Evolutionary conservation across 2,113 vertebrate genomes (phyloP), one percentile per base, ranked within the genome.

Genomic region (Athene noctua): DNA sequence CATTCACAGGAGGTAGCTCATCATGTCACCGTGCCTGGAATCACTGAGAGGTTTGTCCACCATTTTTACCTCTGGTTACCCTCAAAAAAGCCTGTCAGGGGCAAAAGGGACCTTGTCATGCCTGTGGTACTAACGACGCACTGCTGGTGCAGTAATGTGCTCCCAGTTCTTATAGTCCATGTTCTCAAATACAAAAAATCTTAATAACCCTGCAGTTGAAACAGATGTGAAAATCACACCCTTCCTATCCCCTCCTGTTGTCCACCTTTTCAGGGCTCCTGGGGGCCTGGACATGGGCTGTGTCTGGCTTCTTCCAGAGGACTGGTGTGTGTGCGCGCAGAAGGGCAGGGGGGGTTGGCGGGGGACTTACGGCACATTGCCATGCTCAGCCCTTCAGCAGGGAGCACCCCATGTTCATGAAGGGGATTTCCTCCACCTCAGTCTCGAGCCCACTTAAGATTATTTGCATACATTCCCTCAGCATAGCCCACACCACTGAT

Each of bases 281-380:
- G 68, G 16, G 6, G 18, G 47, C 14, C 17, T 30, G 40, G 78
- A 25, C 4, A 34, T 4, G 3, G 61, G 19, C 36, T 68, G n/a
- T 10, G 26, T 9, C 30, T 1, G 1, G 18, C n/a, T 44, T 54
- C 17, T 22, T 52, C 23, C 27, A 40, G 32, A 51, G 11, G 42
- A 30, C 12, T 0, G 0, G 13, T 6, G 9, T 7, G 10, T 22
- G 13, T 1, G 1, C 0, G 0, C 21, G 17, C 8, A 51, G 29
- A 46, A 20, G 11, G 15, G 26, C 27, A 34, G 9, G 4, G 15
- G 2, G 13, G 25, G 18, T 8, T 0, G 0, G 16, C 23, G 47
- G 5, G 17, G 25, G 5, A 26, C 14, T 42, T 36, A 5, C 0
- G 0, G 52, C 10, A 57, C 44, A 21, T 16, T 40, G 17, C 11